phyloP scores from a whole-genome alignment of 2,888 invertebrate species.

The Cyclophora punctaria region DNA sequence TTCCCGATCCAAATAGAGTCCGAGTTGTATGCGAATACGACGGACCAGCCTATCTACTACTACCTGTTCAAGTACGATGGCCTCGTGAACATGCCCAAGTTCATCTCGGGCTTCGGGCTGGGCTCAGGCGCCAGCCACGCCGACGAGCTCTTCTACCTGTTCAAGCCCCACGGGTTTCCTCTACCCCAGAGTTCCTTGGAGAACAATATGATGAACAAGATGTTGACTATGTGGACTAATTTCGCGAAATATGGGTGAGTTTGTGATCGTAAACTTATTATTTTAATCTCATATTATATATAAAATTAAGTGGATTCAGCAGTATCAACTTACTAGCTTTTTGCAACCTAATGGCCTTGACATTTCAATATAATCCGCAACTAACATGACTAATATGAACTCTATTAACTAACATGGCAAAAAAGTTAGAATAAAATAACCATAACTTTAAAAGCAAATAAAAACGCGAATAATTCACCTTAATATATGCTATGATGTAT shows the following conservation, averaged over 20 bases:
- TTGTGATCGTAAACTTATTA: no score
- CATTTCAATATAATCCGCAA: no score
- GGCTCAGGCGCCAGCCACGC: conserved; percentile 58
- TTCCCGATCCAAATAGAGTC: conserved; percentile 54
- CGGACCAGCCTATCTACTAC: conserved; percentile 54
- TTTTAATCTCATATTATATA: no score
- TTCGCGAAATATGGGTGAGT: conserved; percentile 63
- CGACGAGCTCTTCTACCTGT: conserved; percentile 62
- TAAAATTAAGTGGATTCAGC: no score
- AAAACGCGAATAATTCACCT: no score
- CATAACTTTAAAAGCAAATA: no score
- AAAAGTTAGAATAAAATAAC: no score
- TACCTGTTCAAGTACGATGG: conserved; percentile 60
- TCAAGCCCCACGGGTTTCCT: conserved; percentile 56
- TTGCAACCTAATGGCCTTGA: no score
- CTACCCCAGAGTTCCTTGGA: conserved; percentile 49
- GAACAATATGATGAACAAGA: conserved; percentile 43
- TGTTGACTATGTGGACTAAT: conserved; percentile 66
- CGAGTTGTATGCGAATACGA: conserved; percentile 46
- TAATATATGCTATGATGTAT: no score
- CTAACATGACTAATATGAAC: no score
- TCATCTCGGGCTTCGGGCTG: conserved; percentile 41
- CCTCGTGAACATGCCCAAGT: conserved; percentile 55
- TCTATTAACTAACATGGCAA: no score
- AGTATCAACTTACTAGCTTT: no score